Evolutionary conservation across 2,797 vertebrate genomes (phyloP).

Genomic region (Amblyraja radiata): DNA sequence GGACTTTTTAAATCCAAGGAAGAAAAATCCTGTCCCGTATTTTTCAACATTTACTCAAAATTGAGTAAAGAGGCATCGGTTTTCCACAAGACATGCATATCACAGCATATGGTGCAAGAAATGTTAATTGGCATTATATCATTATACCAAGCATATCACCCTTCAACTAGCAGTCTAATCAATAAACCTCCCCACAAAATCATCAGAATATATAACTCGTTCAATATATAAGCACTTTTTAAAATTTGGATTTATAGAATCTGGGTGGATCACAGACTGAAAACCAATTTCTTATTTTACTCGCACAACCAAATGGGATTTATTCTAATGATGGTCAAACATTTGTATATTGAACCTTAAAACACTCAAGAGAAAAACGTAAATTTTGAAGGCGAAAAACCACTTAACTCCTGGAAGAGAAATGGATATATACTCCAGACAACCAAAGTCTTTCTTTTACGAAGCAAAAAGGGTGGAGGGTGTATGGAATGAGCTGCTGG

Average conservation of each 20-base stretch:
- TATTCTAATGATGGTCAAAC: background rate
- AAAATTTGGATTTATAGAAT: background rate
- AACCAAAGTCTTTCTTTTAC: background rate
- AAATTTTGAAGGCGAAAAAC: background rate
- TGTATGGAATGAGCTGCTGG: too few species aligned
- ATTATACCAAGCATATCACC: background rate
- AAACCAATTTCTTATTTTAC: background rate
- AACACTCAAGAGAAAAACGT: background rate
- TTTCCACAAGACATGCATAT: background rate
- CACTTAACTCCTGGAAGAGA: background rate
- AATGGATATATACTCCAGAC: background rate
- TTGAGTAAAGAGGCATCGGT: background rate
- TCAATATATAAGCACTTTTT: too few species aligned
- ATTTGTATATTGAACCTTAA: background rate
- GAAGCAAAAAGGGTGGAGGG: background rate
- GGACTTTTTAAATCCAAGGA: background rate
- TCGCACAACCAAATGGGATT: background rate
- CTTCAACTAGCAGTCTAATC: background rate
- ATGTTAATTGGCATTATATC: background rate
- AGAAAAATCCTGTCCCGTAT: background rate
- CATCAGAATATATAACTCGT: background rate
- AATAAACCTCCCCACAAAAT: too few species aligned
- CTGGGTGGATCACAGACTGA: background rate
- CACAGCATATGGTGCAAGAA: background rate
- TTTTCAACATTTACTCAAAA: background rate